Evolutionary conservation across 2,888 invertebrate species (phyloP).

Genomic region (Pseudococcus viburni): DNA sequence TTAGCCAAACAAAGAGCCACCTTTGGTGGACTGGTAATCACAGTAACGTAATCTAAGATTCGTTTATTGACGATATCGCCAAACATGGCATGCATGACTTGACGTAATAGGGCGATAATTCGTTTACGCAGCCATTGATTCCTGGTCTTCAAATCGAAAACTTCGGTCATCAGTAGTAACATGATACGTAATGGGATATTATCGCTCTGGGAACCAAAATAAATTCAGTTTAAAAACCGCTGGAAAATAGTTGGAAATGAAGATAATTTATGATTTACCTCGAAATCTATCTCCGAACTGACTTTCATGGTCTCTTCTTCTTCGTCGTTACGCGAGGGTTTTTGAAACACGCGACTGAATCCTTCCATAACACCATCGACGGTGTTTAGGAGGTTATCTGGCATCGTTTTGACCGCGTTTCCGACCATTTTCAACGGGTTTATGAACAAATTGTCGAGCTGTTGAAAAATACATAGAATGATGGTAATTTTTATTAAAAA

Average conservation of each 20-base stretch:
- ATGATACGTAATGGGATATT: conserved; percentile 87
- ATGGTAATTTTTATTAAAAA: not conserved
- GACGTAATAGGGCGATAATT: conserved; percentile 82
- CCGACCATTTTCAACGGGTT: conserved; percentile 84
- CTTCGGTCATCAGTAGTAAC: conserved; percentile 85
- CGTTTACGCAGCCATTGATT: conserved; percentile 87
- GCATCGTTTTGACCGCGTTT: conserved; percentile 86
- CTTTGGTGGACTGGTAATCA: conserved; percentile 88
- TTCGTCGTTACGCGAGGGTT: conserved; percentile 42
- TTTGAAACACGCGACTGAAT: conserved; percentile 69
- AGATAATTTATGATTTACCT: conserved; percentile 72
- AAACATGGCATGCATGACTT: conserved; percentile 85
- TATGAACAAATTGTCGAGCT: conserved; percentile 80
- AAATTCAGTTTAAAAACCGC: not conserved
- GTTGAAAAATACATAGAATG: conserved; percentile 64
- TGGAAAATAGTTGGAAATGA: not conserved
- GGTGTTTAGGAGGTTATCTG: conserved; percentile 88
- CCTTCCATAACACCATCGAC: conserved; percentile 83
- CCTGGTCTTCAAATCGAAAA: conserved; percentile 85
- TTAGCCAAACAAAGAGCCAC: conserved; percentile 75
- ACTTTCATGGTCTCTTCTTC: conserved; percentile 73
- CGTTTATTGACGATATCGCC: conserved; percentile 88
- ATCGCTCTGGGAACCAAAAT: conserved; percentile 72
- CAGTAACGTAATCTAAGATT: conserved; percentile 89
- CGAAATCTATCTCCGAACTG: conserved; percentile 74